A percentile compares a stretch with the other conserved stretches of the same genome.
These are phyloP conservation scores for Armadillidium nasatum DNA, from an alignment of 1,140 invertebrate genomes.

Conservation along the genomic window DNA sequence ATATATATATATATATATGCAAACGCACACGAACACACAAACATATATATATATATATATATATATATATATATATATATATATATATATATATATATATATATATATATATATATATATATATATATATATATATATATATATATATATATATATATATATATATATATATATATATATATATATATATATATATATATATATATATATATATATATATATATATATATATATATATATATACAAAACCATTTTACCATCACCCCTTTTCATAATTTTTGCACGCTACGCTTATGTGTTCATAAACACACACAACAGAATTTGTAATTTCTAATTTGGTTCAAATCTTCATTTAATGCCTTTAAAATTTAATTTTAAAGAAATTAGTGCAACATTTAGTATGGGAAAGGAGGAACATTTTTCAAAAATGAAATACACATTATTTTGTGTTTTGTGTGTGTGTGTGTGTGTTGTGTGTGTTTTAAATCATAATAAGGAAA, in stretches of 20 bases:
- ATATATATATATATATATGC: constrained; percentile 10
- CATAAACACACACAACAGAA: too few relatives aligned
- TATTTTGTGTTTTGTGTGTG: too few relatives aligned
- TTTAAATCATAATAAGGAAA: too few relatives aligned
- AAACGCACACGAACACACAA: not conserved
- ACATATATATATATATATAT: constrained; percentile 20
- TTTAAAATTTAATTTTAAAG: too few relatives aligned
- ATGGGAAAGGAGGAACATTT: too few relatives aligned
- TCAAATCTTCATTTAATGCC: too few relatives aligned
- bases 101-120: constrained; percentile 19
- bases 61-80: constrained; percentile 22
- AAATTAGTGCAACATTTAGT: too few relatives aligned
- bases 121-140: constrained; percentile 20
- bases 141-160: constrained; percentile 20
- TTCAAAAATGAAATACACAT: too few relatives aligned
- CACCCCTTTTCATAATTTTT: too few relatives aligned
- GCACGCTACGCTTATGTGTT: too few relatives aligned
- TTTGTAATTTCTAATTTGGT: too few relatives aligned
- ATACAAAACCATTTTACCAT: not conserved
- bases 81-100: constrained; percentile 21
- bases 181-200: constrained; percentile 18
- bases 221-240: constrained; percentile 18
- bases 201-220: constrained; percentile 3
- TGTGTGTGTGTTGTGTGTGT: too few relatives aligned
- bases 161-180: constrained; percentile 16